A percentile compares a stretch with the other conserved stretches of the same genome.
Conservation (phyloP, 1,140 invertebrate genomes). For the Drosophila ohnishii region DNA sequence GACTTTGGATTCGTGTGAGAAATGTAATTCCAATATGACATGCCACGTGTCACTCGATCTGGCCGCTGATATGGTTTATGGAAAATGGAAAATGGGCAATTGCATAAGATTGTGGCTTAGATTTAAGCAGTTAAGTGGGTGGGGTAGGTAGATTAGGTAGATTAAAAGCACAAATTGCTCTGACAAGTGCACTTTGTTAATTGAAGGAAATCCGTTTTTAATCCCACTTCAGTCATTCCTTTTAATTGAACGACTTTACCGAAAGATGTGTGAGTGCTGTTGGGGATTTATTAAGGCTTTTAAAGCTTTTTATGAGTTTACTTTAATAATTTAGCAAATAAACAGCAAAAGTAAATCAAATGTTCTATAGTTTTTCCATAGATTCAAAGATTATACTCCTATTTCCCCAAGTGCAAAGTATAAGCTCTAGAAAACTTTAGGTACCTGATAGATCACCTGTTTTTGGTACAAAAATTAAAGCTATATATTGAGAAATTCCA, state of each 20-base stretch:
- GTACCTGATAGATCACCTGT: too few species aligned
- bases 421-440: too few species aligned
- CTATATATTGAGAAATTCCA: neutral
- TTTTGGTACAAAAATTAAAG: neutral
- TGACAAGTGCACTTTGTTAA: constrained; percentile 7
- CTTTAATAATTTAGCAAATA: neutral
- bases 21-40: constrained; percentile 54
- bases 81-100: constrained; percentile 33
- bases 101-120: constrained; percentile 24
- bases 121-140: neutral
- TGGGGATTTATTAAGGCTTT: neutral
- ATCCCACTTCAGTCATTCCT: neutral
- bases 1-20: constrained; percentile 51
- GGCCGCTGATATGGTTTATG: constrained; percentile 25
- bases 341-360: neutral
- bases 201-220: constrained; percentile 3
- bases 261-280: too few species aligned
- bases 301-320: neutral
- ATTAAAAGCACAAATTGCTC: neutral
- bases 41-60: constrained; percentile 49
- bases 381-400: neutral
- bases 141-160: too few species aligned
- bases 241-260: neutral
- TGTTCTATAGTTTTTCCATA: neutral
- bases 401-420: neutral